phyloP scores from a whole-genome alignment of 1,140 invertebrate genomes.

The Drosophila nikananu region DNA sequence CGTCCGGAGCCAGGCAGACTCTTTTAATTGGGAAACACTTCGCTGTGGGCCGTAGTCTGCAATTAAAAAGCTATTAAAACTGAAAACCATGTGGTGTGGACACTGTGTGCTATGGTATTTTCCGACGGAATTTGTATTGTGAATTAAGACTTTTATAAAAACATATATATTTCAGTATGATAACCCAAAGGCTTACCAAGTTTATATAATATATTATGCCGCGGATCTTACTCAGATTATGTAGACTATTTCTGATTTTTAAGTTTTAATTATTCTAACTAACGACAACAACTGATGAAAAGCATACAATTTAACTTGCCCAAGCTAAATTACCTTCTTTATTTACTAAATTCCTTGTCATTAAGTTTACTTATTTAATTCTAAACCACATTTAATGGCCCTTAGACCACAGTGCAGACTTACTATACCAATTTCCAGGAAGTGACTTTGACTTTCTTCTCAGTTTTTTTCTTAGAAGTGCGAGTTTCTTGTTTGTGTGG shows the following conservation, averaged over 20 bases:
- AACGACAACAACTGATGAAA: neutral
- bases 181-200: too few species aligned
- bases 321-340: neutral
- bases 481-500: neutral
- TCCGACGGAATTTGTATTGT: neutral
- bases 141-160: too few species aligned
- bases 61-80: conserved; percentile 82
- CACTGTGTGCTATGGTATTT: conserved; percentile 20
- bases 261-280: too few species aligned
- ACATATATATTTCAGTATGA: neutral
- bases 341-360: neutral
- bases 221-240: neutral
- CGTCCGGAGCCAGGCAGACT: conserved; percentile 74
- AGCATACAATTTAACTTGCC: neutral
- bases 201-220: too few species aligned
- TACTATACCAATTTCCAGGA: conserved; percentile 16
- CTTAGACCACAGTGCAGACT: conserved; percentile 22
- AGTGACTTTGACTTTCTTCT: conserved; percentile 30
- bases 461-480: conserved; percentile 6
- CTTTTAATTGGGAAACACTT: conserved; percentile 83
- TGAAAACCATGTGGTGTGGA: conserved; percentile 53
- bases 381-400: neutral
- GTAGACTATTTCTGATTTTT: neutral
- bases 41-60: conserved; percentile 70
- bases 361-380: neutral